Conservation (phyloP, 2,113 vertebrate genomes). For the Onychostoma macrolepis region DNA sequence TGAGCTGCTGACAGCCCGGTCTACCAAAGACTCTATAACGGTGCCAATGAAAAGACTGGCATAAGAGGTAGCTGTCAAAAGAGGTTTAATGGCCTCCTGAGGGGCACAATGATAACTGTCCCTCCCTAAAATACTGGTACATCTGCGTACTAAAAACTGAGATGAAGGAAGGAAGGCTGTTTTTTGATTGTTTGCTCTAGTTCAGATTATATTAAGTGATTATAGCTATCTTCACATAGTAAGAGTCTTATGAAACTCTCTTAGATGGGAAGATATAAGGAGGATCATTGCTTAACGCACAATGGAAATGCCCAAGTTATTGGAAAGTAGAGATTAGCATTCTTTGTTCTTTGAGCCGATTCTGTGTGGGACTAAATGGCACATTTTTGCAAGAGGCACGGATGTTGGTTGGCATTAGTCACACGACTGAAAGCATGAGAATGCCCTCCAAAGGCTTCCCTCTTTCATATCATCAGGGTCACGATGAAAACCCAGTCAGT, state of each 20-base stretch:
- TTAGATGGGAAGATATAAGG: background rate
- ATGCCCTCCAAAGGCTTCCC: conserved; percentile 55
- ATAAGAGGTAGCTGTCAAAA: background rate
- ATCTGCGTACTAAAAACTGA: background rate
- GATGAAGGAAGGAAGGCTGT: background rate
- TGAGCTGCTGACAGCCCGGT: background rate
- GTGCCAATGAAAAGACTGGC: conserved; percentile 11
- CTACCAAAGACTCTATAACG: background rate
- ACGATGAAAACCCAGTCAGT: conserved; percentile 44
- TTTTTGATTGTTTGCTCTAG: background rate
- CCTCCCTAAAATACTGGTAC: background rate
- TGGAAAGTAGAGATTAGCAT: background rate
- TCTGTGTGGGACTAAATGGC: conserved; percentile 8
- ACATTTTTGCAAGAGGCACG: background rate
- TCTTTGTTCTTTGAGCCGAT: background rate
- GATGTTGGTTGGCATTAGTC: conserved; percentile 29
- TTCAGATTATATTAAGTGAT: background rate
- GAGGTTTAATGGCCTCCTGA: background rate
- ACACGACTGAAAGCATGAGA: conserved; percentile 26
- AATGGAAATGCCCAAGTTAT: background rate
- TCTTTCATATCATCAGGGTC: conserved; percentile 41
- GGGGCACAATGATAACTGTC: background rate
- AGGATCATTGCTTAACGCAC: conserved; percentile 13
- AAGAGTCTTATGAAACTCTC: background rate
- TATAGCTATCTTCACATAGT: background rate